Percentiles rank a stretch among this genome's conserved stretches.
Conservation (phyloP, 2,888 invertebrate species). For the Parelbella ahira region DNA sequence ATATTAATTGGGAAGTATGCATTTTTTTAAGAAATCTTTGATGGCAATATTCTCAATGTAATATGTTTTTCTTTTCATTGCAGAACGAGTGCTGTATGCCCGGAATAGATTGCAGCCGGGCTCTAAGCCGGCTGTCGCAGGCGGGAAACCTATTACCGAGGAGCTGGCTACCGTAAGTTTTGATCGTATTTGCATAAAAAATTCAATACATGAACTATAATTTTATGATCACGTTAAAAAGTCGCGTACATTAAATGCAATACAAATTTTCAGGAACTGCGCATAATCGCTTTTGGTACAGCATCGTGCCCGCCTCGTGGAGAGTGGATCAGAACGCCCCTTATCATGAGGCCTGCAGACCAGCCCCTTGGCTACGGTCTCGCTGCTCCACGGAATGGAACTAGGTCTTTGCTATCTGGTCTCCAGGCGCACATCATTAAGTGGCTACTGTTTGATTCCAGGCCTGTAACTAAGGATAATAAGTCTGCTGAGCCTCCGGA, state of each 20-base stretch:
- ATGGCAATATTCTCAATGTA: conserved; percentile 11
- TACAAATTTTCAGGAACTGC: conserved; percentile 72
- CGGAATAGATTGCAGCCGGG: conserved; percentile 74
- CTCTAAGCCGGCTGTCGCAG: conserved; percentile 77
- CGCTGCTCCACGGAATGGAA: conserved; percentile 83
- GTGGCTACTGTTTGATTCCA: conserved; percentile 82
- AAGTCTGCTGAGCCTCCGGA: conserved; percentile 74
- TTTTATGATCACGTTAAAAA: no score
- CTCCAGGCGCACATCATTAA: conserved; percentile 86
- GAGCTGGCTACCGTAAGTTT: conserved; percentile 82
- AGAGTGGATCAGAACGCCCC: conserved; percentile 86
- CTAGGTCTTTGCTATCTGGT: conserved; percentile 82
- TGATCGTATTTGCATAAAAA: conserved; percentile 16
- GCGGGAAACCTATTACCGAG: conserved; percentile 83
- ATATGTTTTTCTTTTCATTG: conserved; percentile 36
- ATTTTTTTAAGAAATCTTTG: no score
- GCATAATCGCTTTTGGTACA: conserved; percentile 83
- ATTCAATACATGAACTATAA: no score
- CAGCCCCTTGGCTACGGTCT: conserved; percentile 83
- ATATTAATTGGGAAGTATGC: no score
- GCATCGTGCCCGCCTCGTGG: conserved; percentile 85
- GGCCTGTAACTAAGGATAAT: conserved; percentile 68
- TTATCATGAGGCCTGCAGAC: conserved; percentile 82
- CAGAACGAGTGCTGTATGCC: conserved; percentile 83
- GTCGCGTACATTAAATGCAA: no score